Evolutionary conservation across 2,888 invertebrate species (phyloP), one percentile per base, ranked within the genome.

Genomic region (Oligia strigilis): DNA sequence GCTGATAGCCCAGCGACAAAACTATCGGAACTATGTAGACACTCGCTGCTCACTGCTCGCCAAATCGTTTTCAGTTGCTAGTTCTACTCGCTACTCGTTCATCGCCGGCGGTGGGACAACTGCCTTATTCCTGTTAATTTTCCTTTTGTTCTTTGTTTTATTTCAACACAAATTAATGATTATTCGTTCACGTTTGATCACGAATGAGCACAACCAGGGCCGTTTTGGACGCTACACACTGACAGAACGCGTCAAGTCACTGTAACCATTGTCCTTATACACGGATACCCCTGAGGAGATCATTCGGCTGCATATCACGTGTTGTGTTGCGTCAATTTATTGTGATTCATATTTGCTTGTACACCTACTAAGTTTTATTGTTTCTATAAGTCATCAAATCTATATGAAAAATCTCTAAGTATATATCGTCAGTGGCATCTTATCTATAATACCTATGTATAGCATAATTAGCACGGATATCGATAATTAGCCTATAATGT

Each of bases 281-380:
- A 19, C 46, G 6, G 36, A 23, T 64, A 82, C 49, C 80, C 70
- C 80, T 70, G 87, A 87, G 58, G 49, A 69, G 17, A 40, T 58
- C 49, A 77, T 83, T 86, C 36, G 13, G n/a, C 23, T 73, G 70
- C 83, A 14, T 3, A 43, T 77, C 83, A 83, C 83, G 83, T 77
- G 29, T 29, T 29, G n/a, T 5, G 19, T 19, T 83, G 78, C 66
- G 70, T 73, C 69, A 82, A 36, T 19, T 46, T 64, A 8, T 69
- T 75, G 62, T 65, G 52, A 83, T 69, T 72, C 82, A 71, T 55
- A 36, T 66, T 69, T 73, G 60, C 46, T 83, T 69, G 23, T 64
- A 8, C 29, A 40, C 17, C 14, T 52, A 0, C 43, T 17, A 23
- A 23, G 29, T 40, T 5, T 17, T n/a, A n/a, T 62, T 17, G 17